Percentiles rank a stretch among this genome's conserved stretches.
Conservation (phyloP, 2,888 invertebrate species). For the Lydus trimaculatus region DNA sequence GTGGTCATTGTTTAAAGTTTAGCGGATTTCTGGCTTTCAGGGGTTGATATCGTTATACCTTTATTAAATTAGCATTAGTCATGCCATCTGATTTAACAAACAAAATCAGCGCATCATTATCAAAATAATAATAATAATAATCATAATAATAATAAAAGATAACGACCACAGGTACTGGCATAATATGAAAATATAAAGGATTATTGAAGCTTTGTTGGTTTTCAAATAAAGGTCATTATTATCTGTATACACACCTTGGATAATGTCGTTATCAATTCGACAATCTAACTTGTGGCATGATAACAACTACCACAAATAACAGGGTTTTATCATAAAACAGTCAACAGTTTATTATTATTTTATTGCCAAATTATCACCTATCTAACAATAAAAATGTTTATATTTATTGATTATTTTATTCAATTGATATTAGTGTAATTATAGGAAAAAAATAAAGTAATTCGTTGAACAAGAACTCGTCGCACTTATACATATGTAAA, state of each 20-base stretch:
- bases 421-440: neutral
- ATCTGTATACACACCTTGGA: conserved; percentile 6
- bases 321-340: conserved; percentile 3
- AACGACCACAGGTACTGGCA: neutral
- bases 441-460: neutral
- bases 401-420: neutral
- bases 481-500: neutral
- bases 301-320: conserved; percentile 25
- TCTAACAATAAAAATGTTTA: neutral
- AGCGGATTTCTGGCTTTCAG: conserved; percentile 42
- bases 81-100: conserved; percentile 32
- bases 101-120: conserved; percentile 22
- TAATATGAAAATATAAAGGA: neutral
- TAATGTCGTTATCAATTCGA: conserved; percentile 3
- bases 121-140: neutral
- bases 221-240: conserved; percentile 7
- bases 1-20: conserved; percentile 42
- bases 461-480: no score
- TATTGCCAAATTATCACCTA: conserved; percentile 10
- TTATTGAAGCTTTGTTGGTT: neutral
- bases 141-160: neutral
- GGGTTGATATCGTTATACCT: conserved; percentile 43
- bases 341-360: conserved; percentile 22
- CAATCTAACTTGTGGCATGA: conserved; percentile 24
- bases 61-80: conserved; percentile 49